phyloP scores from a whole-genome alignment of 2,888 invertebrate genomes.

The Laspeyria flexula region DNA sequence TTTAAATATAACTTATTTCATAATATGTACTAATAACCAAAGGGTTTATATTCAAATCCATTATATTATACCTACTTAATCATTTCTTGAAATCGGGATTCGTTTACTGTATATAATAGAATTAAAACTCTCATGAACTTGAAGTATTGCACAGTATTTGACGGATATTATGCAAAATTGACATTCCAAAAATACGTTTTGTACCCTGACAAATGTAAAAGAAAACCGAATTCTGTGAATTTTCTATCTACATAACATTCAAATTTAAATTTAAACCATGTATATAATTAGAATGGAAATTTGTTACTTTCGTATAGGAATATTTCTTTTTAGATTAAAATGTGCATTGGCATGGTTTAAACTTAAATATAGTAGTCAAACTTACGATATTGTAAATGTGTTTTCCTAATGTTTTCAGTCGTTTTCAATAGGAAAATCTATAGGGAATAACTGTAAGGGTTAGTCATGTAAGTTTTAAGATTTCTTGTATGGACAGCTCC shows the following conservation, averaged over 20 bases:
- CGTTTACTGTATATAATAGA: neutral
- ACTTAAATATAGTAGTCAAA: conserved; percentile 23
- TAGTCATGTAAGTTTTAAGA: conserved; percentile 61
- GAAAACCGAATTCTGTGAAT: conserved; percentile 14
- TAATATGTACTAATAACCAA: conserved; percentile 34
- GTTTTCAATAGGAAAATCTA: conserved; percentile 43
- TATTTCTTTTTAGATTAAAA: conserved; percentile 8
- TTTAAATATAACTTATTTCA: too few relatives aligned
- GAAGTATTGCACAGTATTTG: conserved; percentile 7
- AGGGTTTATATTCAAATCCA: conserved; percentile 36
- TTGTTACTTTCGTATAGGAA: conserved; percentile 9
- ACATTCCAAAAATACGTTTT: conserved; percentile 37
- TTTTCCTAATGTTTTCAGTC: conserved; percentile 43
- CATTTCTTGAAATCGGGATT: neutral
- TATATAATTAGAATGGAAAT: neutral
- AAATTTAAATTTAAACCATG: conserved; percentile 18
- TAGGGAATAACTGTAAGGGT: conserved; percentile 49
- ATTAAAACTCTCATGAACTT: neutral
- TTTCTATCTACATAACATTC: conserved; percentile 7
- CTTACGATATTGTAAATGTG: conserved; percentile 31
- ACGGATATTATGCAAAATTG: conserved; percentile 24
- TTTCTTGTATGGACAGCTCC: conserved; percentile 59
- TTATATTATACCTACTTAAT: conserved; percentile 2
- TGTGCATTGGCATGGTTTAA: conserved; percentile 15
- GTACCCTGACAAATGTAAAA: conserved; percentile 4